Conservation (phyloP, 2,797 vertebrate genomes). For the Intellagama lesueurii region DNA sequence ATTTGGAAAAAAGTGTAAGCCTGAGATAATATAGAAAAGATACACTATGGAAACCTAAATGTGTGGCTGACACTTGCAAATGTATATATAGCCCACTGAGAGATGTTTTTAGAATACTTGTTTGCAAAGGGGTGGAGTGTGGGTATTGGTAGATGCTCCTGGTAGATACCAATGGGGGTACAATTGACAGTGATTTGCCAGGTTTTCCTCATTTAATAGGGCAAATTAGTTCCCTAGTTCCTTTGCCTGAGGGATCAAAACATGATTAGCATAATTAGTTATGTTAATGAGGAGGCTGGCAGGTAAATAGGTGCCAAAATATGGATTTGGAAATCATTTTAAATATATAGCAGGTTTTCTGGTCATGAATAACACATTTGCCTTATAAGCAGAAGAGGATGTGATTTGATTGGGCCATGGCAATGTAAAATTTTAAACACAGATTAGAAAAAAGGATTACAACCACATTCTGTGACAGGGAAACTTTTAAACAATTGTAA, state of each 20-base stretch:
- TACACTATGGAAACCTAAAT: conserved; percentile 3
- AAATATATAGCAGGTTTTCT: conserved; percentile 16
- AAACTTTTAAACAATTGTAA: conserved; percentile 54
- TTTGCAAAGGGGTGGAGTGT: neutral
- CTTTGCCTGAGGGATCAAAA: conserved; percentile 48
- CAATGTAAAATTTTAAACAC: conserved; percentile 45
- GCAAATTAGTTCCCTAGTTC: conserved; percentile 52
- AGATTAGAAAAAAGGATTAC: conserved; percentile 24
- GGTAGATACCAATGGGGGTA: conserved; percentile 14
- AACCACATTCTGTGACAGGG: conserved; percentile 37
- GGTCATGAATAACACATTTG: conserved; percentile 46
- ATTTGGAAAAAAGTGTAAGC: too few species aligned
- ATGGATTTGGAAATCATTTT: conserved; percentile 46
- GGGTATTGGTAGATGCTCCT: neutral
- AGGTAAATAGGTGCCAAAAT: conserved; percentile 62
- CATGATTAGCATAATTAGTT: conserved; percentile 59
- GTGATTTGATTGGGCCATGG: conserved; percentile 49
- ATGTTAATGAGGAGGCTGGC: conserved; percentile 59
- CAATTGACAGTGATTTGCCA: conserved; percentile 29
- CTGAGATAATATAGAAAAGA: too few species aligned
- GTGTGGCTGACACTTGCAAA: neutral
- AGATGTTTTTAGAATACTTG: neutral
- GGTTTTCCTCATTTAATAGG: conserved; percentile 48
- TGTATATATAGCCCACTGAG: neutral
- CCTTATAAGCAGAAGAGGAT: conserved; percentile 15